phyloP scores from a whole-genome alignment of 2,888 invertebrate species.

The Eupithecia insigniata region DNA sequence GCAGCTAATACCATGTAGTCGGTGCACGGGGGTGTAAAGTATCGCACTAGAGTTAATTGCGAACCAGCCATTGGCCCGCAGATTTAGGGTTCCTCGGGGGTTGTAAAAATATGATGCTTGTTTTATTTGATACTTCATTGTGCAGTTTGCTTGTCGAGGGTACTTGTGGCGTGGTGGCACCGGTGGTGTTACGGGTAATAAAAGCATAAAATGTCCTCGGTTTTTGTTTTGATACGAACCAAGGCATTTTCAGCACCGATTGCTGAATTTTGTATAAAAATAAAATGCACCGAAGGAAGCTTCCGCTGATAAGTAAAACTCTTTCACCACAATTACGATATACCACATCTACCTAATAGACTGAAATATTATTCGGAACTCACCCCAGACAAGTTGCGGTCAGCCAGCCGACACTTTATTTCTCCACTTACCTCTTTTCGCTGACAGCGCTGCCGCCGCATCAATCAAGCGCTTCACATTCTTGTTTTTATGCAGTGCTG shows the following conservation, averaged over 20 bases:
- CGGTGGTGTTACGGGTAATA: background rate
- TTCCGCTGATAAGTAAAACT: background rate
- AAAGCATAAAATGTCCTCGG: background rate
- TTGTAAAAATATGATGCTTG: slow-evolving; percentile 1
- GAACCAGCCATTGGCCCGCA: slow-evolving; percentile 19
- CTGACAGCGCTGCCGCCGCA: background rate
- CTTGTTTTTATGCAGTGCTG: slow-evolving; percentile 8
- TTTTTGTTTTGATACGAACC: background rate
- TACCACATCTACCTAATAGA: background rate
- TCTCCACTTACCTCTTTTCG: too few species aligned
- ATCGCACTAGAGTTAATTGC: slow-evolving; percentile 33
- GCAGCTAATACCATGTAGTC: slow-evolving; percentile 10
- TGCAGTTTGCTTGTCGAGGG: background rate
- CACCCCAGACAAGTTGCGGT: background rate
- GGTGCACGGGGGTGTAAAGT: slow-evolving; percentile 24
- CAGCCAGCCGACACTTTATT: background rate
- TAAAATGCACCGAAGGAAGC: background rate
- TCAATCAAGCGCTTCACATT: slow-evolving; percentile 7
- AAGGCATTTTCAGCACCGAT: background rate
- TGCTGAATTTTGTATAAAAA: background rate
- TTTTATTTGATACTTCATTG: background rate
- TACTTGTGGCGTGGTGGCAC: background rate
- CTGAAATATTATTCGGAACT: background rate
- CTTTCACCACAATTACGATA: background rate
- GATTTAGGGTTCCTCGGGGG: slow-evolving; percentile 14